These are phyloP conservation scores for Bos indicus DNA, from an alignment of 2,113 vertebrate species.

Conservation along the genomic window DNA sequence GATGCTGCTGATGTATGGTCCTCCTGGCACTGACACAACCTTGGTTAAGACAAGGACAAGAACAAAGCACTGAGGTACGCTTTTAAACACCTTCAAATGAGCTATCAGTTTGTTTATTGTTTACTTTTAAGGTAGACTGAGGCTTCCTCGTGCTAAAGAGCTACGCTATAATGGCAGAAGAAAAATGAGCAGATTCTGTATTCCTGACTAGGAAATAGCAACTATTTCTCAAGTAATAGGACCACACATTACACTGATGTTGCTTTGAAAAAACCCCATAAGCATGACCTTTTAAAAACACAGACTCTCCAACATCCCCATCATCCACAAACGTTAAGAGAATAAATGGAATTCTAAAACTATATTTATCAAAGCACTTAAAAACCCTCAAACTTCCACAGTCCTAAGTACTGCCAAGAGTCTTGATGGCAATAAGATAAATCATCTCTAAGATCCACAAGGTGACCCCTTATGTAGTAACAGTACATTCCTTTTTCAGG, in stretches of 20 bases:
- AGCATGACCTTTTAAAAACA: not conserved
- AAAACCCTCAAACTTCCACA: not conserved
- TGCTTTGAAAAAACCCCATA: not conserved
- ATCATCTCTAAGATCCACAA: not conserved
- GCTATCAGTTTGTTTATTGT: not conserved
- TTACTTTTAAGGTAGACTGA: not conserved
- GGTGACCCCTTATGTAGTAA: not conserved
- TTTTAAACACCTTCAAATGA: not conserved
- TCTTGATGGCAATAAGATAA: not conserved
- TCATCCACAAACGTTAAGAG: not conserved
- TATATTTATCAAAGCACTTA: not conserved
- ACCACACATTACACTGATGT: not conserved
- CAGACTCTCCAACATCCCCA: not conserved
- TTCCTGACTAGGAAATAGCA: not conserved
- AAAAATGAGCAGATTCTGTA: not conserved
- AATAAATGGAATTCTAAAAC: not conserved
- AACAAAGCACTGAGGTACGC: not conserved
- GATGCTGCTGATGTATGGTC: not conserved
- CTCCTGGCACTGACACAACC: not conserved
- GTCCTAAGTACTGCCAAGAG: not conserved
- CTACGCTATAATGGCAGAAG: not conserved
- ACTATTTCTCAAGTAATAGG: not conserved
- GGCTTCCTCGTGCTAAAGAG: not conserved
- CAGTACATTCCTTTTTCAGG: not conserved
- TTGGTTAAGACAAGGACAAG: not conserved